Conservation (phyloP, 2,797 vertebrate genomes). For the Enteromius trimaculatus region DNA sequence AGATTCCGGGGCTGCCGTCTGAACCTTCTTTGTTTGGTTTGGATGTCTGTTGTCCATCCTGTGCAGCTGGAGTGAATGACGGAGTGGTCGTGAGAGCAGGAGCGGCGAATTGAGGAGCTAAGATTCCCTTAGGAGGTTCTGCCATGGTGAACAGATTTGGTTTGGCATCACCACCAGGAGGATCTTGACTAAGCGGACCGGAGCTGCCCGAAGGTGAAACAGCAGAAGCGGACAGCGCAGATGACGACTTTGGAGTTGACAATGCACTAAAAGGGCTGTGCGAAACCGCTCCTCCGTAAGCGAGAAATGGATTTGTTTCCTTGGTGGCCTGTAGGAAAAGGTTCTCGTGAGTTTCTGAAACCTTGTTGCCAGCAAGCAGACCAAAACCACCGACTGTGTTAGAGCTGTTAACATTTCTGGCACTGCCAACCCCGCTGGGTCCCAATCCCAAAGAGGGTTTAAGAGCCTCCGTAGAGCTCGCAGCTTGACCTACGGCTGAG, state of each 20-base stretch:
- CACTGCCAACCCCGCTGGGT: conserved; percentile 62
- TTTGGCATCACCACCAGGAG: conserved; percentile 77
- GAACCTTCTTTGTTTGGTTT: conserved; percentile 84
- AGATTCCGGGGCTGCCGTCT: conserved; percentile 69
- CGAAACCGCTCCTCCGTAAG: conserved; percentile 87
- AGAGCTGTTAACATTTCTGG: conserved; percentile 68
- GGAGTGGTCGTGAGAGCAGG: conserved; percentile 61
- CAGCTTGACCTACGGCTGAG: conserved; percentile 65
- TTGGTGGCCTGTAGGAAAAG: conserved; percentile 94
- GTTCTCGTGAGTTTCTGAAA: conserved; percentile 91
- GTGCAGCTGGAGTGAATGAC: conserved; percentile 77
- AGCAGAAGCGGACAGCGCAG: conserved; percentile 42
- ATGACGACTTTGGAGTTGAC: conserved; percentile 60
- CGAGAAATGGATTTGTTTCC: conserved; percentile 94
- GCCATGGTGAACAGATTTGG: conserved; percentile 91
- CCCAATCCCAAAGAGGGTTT: conserved; percentile 61
- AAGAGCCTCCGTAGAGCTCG: conserved; percentile 65
- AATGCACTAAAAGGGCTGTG: conserved; percentile 86
- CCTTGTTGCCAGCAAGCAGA: conserved; percentile 78
- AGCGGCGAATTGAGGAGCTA: conserved; percentile 80
- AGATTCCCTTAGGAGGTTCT: conserved; percentile 88
- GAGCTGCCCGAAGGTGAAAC: conserved; percentile 53
- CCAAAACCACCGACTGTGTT: conserved; percentile 65
- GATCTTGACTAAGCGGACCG: conserved; percentile 38
- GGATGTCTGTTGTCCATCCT: conserved; percentile 77